Evolutionary conservation across 2,888 invertebrate genomes (phyloP), one percentile per base, ranked within the genome.

Genomic region (Andrena haemorrhoa): DNA sequence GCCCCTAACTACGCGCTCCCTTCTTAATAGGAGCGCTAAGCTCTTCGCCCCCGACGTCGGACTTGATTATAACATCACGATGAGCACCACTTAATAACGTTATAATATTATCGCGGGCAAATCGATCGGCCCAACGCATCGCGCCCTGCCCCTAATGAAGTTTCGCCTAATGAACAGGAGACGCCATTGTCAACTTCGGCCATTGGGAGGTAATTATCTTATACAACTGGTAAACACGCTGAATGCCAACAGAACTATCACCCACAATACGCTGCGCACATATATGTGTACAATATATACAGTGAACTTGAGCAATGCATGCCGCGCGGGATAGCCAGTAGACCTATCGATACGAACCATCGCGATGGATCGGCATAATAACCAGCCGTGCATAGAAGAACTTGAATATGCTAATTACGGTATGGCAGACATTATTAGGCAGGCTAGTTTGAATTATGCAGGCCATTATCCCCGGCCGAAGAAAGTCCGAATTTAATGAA

Each of bases 181-280:
- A 68, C 47, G 66, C 26, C 29, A 72, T 72, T 72, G 79, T 79
- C 80, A 49, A 72, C 58, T 80, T 65, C 56, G 72, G 33, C 56
- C 79, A 79, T 49, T 79, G 79, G 56, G n/a, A 51, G 72, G 72
- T 80, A 80, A 80, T 80, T 80, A 79, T 71, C 80, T 72, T 72
- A 71, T 72, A 63, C 63, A 72, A 72, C 63, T 56, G 68, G 66
- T 64, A 68, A 80, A 80, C 68, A 79, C 66, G 29, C 12, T 33
- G 41, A 53, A 61, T 26, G 72, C 66, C 80, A 71, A 80, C 72
- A 23, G 72, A 35, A 56, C 79, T 33, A 51, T 53, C 41, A 31
- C 10, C 35, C 8, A 49, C 66, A 68, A 72, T 78, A 16, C 65
- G 10, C 23, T 6, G 33, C 16, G 33, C 12, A 47, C 20, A 29